Evolutionary conservation across 1,140 invertebrate species (phyloP), one percentile per base, ranked within the genome.

Genomic region (Diabrotica virgifera): DNA sequence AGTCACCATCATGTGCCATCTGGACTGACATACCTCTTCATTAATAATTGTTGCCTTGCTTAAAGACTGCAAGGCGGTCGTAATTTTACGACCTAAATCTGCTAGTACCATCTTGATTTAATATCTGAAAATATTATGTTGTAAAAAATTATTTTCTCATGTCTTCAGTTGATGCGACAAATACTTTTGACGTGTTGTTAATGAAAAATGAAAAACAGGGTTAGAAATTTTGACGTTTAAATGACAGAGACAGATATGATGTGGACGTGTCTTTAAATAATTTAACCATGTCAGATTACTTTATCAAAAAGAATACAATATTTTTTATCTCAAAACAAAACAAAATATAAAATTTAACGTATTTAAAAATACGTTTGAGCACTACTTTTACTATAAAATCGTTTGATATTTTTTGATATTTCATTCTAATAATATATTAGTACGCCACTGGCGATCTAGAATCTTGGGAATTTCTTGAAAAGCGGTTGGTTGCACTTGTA

Each of bases 21-120:
- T 79, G 72, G 69, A 67, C 36, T 11, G 50, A 72, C 70, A 82
- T 84, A 95, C 93, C 85, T 98, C 96, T 85, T 99, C 95, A 86
- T 99, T 98, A 71, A 99, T 99, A 65, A 99, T 91, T 37, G 97
- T 99, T 54, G 97, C 97, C 87, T 97, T 97, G 82, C 95, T 98
- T 63, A 99, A 84, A 38, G 96, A 98, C 74, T 96, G 91, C 77
- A 99, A 83, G 55, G 98, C 98, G 77, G 94, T 94, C 72, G 97
- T 99, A 80, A 99, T 99, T 86, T 99, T 98, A 79, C 97, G 89
- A 77, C 98, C 98, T 80, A 99, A 90, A 87, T 99, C 97, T 74
- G 97, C 98, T 87, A 99, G 95, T 80, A 99, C 98, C 98, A 99
- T 99, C 78, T 85, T 93, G 62, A 10, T 54, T 12, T 10, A 5